Conservation (phyloP, 2,797 vertebrate genomes). For the Salmo trutta region DNA sequence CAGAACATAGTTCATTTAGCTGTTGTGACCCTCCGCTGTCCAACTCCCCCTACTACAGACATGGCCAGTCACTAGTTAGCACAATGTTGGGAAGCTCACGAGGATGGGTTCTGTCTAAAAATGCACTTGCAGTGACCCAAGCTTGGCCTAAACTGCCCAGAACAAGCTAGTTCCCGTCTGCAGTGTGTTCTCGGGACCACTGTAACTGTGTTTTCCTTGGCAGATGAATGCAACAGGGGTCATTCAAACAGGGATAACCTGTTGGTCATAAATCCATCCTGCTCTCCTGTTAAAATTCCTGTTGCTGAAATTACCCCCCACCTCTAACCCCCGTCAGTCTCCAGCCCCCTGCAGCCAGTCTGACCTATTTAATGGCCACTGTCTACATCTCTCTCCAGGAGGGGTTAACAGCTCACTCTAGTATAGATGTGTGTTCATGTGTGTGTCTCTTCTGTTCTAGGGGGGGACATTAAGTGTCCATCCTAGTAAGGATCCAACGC, state of each 20-base stretch:
- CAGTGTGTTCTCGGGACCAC: not conserved
- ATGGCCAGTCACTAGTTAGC: not conserved
- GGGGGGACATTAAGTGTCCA: not conserved
- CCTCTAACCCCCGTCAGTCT: not conserved
- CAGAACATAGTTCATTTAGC: not conserved
- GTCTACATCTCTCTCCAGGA: constrained; percentile 1
- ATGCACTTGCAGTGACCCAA: not conserved
- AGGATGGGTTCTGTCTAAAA: not conserved
- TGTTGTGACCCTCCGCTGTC: not conserved
- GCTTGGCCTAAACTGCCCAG: not conserved
- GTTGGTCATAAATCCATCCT: constrained; percentile 3
- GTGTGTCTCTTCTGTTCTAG: constrained; percentile 1
- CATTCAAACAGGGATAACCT: constrained; percentile 3
- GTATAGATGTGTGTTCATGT: not conserved
- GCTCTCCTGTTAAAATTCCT: not conserved
- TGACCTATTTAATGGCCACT: constrained; percentile 9
- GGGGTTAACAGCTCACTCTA: not conserved
- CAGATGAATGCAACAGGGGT: not conserved
- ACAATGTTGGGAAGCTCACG: not conserved
- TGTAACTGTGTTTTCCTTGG: not conserved
- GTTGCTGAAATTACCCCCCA: not conserved
- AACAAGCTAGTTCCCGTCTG: not conserved
- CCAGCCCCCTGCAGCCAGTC: not conserved
- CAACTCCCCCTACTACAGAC: not conserved
- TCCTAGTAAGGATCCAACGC: not conserved